Percentiles rank a stretch among this genome's conserved stretches.
Conservation (phyloP, 1,140 invertebrate genomes). For the Papilio dardanus region DNA sequence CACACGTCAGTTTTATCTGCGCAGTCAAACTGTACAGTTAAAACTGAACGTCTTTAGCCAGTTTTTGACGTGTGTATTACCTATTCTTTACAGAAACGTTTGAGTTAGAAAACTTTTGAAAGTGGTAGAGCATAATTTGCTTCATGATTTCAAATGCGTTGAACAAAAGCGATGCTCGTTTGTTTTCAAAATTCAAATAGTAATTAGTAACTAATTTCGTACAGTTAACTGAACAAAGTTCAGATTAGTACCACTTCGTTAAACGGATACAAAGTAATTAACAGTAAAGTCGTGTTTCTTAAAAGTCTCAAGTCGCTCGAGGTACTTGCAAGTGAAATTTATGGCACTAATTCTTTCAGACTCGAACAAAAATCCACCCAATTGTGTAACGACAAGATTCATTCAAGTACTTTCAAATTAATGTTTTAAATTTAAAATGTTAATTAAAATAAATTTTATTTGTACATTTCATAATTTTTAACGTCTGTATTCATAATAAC, state of each 20-base stretch:
- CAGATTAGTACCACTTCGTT: constrained; percentile 56
- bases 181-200: background rate
- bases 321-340: constrained; percentile 51
- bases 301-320: constrained; percentile 52
- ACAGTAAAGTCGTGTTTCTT: constrained; percentile 61
- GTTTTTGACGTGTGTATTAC: no score
- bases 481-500: no score
- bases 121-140: background rate
- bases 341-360: constrained; percentile 56
- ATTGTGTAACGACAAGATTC: constrained; percentile 38
- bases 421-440: constrained; percentile 4
- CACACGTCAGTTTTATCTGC: no score
- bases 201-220: background rate
- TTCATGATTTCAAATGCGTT: background rate
- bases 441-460: background rate
- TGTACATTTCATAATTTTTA: no score
- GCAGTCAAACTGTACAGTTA: no score
- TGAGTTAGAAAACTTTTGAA: background rate
- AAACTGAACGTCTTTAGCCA: no score
- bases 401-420: background rate
- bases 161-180: background rate
- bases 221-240: background rate
- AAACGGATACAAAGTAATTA: constrained; percentile 71
- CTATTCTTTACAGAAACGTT: no score
- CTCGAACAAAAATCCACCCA: constrained; percentile 55